Base-by-base conservation (phyloP, 1,140 invertebrate genomes). In the Cotesia typhae region DNA sequence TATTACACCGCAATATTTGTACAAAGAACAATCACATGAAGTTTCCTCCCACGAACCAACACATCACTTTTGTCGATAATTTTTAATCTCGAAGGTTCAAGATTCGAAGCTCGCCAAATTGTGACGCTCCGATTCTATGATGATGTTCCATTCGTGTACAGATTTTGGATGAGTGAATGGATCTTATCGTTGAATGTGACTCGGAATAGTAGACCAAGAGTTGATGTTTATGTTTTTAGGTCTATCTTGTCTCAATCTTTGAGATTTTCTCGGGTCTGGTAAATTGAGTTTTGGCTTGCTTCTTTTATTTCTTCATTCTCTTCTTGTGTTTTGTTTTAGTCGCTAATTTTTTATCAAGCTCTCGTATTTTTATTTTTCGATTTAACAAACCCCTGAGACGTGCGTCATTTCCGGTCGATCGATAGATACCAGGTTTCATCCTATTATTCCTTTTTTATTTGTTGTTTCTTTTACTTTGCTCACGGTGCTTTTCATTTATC, bases 1-100 rank as follows among this genome's bases (percentile, higher is more conserved):
- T 86, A 85, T 86, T 87, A 87, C 85, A 87, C 82, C 84, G 82
- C 85, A 82, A 86, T 85, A 86, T 85, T 87, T 87, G 84, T 87
- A 86, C 86, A 87, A 85, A 87, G 84, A 87, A 87, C 84, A 87
- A 87, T 87, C 86, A 87, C 86, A 87, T 83, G 84, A 87, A 87
- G 84, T 85, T 73, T 73, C 47, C 70, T 57, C 53, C 65, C 66
- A 53, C 55, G 52, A 60, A 51, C 28, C 51, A 7, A 66, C 28
- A 36, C 51, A 61, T 67, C 38, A 61, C 9, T 47, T 47, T 47
- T 9, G 3, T 41, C 9, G 9, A 7, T 41, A 7, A 41, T 47
- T 47, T 47, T 28, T 28, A 28, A 28, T 28, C 28, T 28, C 28
- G 28, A 28, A 28, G 28, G 28, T 28, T 28, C 1, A 28, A 28